phyloP scores from a whole-genome alignment of 2,888 invertebrate species.

The Escarpia spicata region DNA sequence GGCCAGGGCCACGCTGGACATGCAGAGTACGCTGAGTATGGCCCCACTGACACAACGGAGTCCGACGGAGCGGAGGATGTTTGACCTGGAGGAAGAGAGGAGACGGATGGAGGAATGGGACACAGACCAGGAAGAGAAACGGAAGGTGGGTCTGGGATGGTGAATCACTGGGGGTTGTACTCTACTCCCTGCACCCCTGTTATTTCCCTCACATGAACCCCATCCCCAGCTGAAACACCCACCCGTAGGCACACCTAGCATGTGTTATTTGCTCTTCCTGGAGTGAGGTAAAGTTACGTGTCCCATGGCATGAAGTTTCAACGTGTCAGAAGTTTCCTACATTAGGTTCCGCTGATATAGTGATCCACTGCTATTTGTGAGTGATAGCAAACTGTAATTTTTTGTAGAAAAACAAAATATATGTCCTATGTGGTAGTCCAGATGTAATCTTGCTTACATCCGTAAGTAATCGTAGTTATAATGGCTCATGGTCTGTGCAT shows the following conservation, averaged over 20 bases:
- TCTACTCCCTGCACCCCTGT: neutral
- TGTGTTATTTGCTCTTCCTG: neutral
- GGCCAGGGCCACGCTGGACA: slow-evolving; percentile 26
- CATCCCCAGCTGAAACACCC: neutral
- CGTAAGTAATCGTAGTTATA: too few relatives aligned
- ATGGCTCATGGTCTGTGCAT: too few relatives aligned
- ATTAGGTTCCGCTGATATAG: neutral
- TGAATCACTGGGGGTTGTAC: neutral
- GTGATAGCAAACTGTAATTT: neutral
- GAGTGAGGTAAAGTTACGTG: neutral
- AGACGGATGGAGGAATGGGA: slow-evolving; percentile 51
- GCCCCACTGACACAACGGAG: neutral
- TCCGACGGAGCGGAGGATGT: slow-evolving; percentile 18
- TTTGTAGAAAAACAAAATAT: neutral
- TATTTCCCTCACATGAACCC: neutral
- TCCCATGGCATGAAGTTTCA: neutral
- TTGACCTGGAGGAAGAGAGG: slow-evolving; percentile 39
- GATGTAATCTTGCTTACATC: neutral
- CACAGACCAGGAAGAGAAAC: slow-evolving; percentile 47
- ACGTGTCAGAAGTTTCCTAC: neutral
- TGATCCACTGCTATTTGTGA: too few relatives aligned
- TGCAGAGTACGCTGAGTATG: slow-evolving; percentile 25
- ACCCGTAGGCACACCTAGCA: neutral
- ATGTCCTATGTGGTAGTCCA: neutral
- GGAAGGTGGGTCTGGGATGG: slow-evolving; percentile 43